Evolutionary conservation across 1,140 invertebrate species (phyloP), one percentile per base, ranked within the genome.

Genomic region (Lepidostoma basale): DNA sequence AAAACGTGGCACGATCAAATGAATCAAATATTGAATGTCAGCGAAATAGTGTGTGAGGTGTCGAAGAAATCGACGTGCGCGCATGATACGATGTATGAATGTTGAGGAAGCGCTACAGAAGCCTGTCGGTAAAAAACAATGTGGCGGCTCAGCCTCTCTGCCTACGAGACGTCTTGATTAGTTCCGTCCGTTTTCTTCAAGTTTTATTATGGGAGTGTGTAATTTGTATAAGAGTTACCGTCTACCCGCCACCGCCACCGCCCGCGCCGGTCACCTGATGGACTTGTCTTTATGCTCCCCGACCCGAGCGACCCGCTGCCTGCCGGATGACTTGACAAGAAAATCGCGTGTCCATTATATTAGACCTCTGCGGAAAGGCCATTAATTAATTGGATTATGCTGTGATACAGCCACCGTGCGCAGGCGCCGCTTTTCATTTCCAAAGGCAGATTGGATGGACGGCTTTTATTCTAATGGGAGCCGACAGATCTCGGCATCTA

Each of bases 311-410:
- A 36, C 14, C 14, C 33, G n/a, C 5, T 12, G 9, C 33, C 33
- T 5, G 14, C 9, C 1, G 18, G 44, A 12, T 22, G 44, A 22
- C 44, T 23, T 44, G 2, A 22, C 44, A 10, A 47, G n/a, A 23
- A 47, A 18, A 47, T 22, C 44, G 44, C 44, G 44, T 47, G 44
- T 47, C 23, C 44, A 47, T 22, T 47, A 22, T 22, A 47, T 10
- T 47, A 47, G 44, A 47, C 3, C 16, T 3, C 20, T 20, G 40
- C 40, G 40, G 14, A 47, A 47, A 47, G 23, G 14, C 33, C 14
- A n/a, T 36, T 36, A 36, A 36, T 36, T 36, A 36, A 36, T 36
- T 36, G 14, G 14, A 36, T 2, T 36, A 12, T 12, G 33, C 33
- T 36, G 33, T 3, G 14, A 1, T 9, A 36, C 5, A n/a, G n/a